Evolutionary conservation across 2,113 vertebrate genomes (phyloP), one percentile per base, ranked within the genome.

Genomic region (Proteles cristata): DNA sequence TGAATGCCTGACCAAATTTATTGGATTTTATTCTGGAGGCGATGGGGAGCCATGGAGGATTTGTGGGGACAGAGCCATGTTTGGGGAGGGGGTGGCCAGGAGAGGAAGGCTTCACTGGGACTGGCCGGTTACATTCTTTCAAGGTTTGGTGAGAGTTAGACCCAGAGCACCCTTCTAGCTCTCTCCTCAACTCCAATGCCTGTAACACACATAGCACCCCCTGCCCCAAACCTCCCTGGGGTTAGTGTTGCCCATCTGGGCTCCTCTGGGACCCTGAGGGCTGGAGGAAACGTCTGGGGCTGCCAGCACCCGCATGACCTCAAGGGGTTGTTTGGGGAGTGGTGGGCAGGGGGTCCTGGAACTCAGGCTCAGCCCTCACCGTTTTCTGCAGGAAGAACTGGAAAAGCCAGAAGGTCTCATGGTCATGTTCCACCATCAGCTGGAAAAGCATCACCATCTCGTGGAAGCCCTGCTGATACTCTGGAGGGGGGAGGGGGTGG

Each of bases 311-410:
- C 84, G 26, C 33, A 25, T 6, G 15, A 19, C 48, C 88, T 77
- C 39, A 33, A 55, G 35, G 43, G 53, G 71, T 26, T 23, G 4
- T 85, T 63, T 50, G 50, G 43, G 45, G 39, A 61, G 2, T 5
- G 50, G 8, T 11, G 28, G 1, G 39, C 1, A 0, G 17, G 9
- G 6, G 23, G 73, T 19, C 16, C 77, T 31, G 31, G 45, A 83
- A 66, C 53, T 43, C 11, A 1, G 19, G 53, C 14, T 23, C 4
- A 3, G 31, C 3, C 35, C 97, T 97, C 77, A 98, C 97, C 4
- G 53, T 98, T 98, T 98, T 98, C 94, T 98, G 96, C 39, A 97
- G 94, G 43, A 98, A 99, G 91, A 98, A 98, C 53, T 98, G 98
- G 90, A 98, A 98, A 14, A 98, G 91, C 97, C 98, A 98, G 87